Evolutionary conservation across 1,140 invertebrate genomes (phyloP).

Genomic region (Drosophila nigrodunni): DNA sequence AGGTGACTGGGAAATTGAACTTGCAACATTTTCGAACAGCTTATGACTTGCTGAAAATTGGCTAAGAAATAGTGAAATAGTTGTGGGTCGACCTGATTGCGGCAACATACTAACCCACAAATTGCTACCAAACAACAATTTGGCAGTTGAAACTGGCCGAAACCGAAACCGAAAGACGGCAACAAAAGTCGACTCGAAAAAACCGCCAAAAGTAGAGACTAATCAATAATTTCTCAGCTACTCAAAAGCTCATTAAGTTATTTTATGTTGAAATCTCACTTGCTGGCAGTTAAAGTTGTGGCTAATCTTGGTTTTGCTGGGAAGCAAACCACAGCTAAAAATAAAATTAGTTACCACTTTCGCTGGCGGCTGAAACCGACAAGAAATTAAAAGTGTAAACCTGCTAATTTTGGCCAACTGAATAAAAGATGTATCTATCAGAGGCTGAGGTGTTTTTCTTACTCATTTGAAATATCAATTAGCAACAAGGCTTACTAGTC

Average conservation of each 20-base stretch:
- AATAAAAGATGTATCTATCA: conserved; percentile 24
- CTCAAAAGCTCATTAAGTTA: conserved; percentile 71
- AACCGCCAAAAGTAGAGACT: conserved; percentile 5
- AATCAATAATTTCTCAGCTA: conserved; percentile 75
- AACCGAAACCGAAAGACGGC: conserved; percentile 2
- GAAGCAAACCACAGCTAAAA: conserved; percentile 3
- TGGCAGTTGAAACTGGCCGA: conserved; percentile 1
- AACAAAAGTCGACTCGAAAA: conserved; percentile 13
- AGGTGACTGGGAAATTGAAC: not conserved
- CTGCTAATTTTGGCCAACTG: conserved; percentile 51
- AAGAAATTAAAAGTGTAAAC: conserved; percentile 77
- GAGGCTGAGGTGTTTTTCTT: conserved; percentile 11
- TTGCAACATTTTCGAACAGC: conserved; percentile 1
- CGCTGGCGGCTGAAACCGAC: conserved; percentile 55
- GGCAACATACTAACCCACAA: conserved; percentile 61
- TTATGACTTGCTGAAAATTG: conserved; percentile 29
- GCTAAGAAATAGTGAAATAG: conserved; percentile 1
- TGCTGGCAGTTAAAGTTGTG: conserved; percentile 27
- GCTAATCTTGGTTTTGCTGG: conserved; percentile 24
- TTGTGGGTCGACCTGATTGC: conserved; percentile 19
- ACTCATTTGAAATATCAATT: conserved; percentile 69
- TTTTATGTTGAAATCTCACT: conserved; percentile 36
- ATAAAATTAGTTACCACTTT: conserved; percentile 53
- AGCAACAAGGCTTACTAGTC: conserved; percentile 25
- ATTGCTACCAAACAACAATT: conserved; percentile 17